Percentiles rank a stretch among this genome's conserved stretches.
Evolutionary conservation across 2,888 invertebrate species (phyloP).

Genomic region (Nemurella pictetii): DNA sequence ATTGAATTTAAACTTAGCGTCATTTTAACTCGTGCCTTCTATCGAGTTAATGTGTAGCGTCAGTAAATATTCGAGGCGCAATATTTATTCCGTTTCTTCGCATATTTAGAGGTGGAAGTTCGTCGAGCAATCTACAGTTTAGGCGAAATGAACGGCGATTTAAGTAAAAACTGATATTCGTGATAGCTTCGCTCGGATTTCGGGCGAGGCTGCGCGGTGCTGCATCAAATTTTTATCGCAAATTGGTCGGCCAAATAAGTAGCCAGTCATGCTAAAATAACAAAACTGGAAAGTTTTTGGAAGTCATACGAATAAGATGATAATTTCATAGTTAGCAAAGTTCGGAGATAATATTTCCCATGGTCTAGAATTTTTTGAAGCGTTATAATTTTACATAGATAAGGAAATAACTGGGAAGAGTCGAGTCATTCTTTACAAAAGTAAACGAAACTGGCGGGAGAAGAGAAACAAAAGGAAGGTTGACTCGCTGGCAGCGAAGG

Average conservation of each 20-base stretch:
- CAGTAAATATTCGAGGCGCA: background rate
- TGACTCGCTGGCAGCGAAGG: background rate
- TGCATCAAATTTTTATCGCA: background rate
- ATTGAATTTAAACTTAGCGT: background rate
- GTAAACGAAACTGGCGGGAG: constrained; percentile 11
- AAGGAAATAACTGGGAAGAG: background rate
- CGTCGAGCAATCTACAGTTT: background rate
- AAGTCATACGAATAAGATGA: background rate
- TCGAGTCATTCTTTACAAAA: constrained; percentile 4
- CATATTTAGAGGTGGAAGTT: background rate
- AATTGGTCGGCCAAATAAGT: background rate
- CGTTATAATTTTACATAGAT: constrained; percentile 6
- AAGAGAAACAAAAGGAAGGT: constrained; percentile 5
- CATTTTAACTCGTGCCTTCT: background rate
- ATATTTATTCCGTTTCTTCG: background rate
- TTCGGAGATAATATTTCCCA: background rate
- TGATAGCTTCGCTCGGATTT: background rate
- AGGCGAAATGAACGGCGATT: background rate
- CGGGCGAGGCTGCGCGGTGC: background rate
- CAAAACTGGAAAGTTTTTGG: background rate
- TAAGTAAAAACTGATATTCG: background rate
- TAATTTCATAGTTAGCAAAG: background rate
- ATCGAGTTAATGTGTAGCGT: background rate
- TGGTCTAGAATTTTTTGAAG: constrained; percentile 9
- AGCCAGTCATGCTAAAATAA: background rate